Base-by-base conservation (phyloP, 2,797 vertebrate species). In the Siniperca obscura region DNA sequence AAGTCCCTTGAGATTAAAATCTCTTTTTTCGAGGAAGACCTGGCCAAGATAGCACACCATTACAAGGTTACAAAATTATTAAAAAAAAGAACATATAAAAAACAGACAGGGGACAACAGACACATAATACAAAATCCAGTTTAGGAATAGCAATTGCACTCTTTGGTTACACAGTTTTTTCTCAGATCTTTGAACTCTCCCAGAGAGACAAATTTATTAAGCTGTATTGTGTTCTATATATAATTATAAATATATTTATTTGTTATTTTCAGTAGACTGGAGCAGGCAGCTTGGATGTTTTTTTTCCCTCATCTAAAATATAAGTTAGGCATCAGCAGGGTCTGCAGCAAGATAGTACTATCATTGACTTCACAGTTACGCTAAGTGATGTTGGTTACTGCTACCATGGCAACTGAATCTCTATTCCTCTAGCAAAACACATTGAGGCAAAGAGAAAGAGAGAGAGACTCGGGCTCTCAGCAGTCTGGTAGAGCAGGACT, bases 381-480 rank as follows among this genome's bases (percentile, higher is more conserved):
- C 88, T 93, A 95, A 95, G 93, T 95, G 95, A 95, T 94, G 92
- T 89, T 83, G 74, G 92, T 95, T 93, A 95, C 93, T 82, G 96
- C 95, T 96, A 93, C 96, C 95, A 96, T 96, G 95, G 95, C 94
- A 96, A 96, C 95, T 85, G 89, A 89, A 92, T 93, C 90, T 90
- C 86, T 88, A 90, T 90, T 93, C 87, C 78, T 91, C 82, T 16
- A n/a, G 87, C 78, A 75, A 67, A 86, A 70, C 53, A 81, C 48
- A 67, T 34, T 27, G 73, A 73, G 61, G 71, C 56, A 67, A 34
- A 76, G 73, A 70, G 72, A 78, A 36, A 67, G 61, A 44, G 65
- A 77, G 76, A 36, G 17, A 74, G 76, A 86, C 34, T 67, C 21
- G 56, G 50, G 73, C 78, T 92, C 82, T 82, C 80, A 82, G 85